These are phyloP conservation scores for Drosophila sucinea DNA, from an alignment of 1,140 invertebrate species.

Conservation along the genomic window DNA sequence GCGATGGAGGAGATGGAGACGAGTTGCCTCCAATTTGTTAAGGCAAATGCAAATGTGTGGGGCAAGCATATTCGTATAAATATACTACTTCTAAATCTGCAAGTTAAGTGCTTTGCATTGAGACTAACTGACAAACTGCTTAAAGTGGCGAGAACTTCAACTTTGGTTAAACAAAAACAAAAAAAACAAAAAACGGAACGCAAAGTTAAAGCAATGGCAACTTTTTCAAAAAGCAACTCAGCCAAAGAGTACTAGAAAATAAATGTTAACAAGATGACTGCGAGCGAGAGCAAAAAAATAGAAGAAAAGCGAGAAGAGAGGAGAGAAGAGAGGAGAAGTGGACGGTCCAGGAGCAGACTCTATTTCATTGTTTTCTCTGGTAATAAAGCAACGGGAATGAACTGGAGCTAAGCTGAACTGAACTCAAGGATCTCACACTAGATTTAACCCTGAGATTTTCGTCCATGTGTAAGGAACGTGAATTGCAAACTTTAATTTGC, in stretches of 20 bases:
- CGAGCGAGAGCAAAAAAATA: slow-evolving; percentile 22
- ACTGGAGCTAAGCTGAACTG: slow-evolving; percentile 30
- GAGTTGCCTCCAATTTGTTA: slow-evolving; percentile 1
- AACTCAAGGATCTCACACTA: slow-evolving; percentile 7
- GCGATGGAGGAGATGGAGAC: slow-evolving; percentile 10
- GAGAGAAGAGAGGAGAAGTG: not conserved
- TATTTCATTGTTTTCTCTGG: slow-evolving; percentile 38
- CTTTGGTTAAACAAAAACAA: slow-evolving; percentile 46
- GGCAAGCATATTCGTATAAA: slow-evolving; percentile 28
- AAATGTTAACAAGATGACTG: slow-evolving; percentile 76
- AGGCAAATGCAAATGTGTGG: slow-evolving; percentile 35
- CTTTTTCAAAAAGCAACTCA: slow-evolving; percentile 59
- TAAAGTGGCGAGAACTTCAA: slow-evolving; percentile 56
- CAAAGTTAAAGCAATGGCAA: slow-evolving; percentile 51
- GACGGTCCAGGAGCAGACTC: slow-evolving; percentile 6
- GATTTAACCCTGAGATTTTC: slow-evolving; percentile 8
- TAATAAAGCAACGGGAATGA: slow-evolving; percentile 28
- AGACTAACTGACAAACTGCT: slow-evolving; percentile 66
- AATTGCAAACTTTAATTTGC: slow-evolving; percentile 43
- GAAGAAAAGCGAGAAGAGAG: not conserved
- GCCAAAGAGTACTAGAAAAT: slow-evolving; percentile 44
- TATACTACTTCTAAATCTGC: slow-evolving; percentile 21
- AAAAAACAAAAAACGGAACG: slow-evolving; percentile 29
- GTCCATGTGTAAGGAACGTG: slow-evolving; percentile 22
- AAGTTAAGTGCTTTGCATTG: slow-evolving; percentile 47